Conservation (phyloP, 2,888 invertebrate species). For the Allacma fusca region DNA sequence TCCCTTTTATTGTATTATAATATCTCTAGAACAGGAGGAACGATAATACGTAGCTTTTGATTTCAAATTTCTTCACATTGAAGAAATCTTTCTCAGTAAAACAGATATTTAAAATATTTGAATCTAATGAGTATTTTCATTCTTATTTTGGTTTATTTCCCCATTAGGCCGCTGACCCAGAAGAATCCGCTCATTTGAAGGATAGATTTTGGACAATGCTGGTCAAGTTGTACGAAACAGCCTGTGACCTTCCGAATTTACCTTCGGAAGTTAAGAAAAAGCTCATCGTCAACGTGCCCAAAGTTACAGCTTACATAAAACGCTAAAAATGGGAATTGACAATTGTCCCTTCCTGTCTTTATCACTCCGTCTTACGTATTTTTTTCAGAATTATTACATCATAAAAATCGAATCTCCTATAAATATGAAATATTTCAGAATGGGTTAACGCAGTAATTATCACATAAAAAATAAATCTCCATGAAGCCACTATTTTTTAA, state of each 20-base stretch:
- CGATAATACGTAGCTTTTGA: too few species aligned
- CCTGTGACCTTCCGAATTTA: conserved; percentile 55
- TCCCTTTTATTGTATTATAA: too few species aligned
- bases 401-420: too few species aligned
- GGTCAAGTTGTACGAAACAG: conserved; percentile 52
- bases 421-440: too few species aligned
- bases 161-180: conserved; percentile 46
- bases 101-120: not conserved
- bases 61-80: not conserved
- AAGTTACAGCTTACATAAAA: conserved; percentile 16
- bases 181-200: conserved; percentile 54
- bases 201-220: conserved; percentile 55
- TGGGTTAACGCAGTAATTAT: too few species aligned
- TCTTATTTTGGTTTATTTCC: not conserved
- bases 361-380: too few species aligned
- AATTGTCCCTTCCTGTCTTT: too few species aligned
- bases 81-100: not conserved
- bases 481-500: too few species aligned
- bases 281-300: conserved; percentile 38
- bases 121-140: too few species aligned
- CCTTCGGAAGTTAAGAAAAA: conserved; percentile 47
- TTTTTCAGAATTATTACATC: too few species aligned
- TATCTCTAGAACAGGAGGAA: too few species aligned
- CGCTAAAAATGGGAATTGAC: not conserved
- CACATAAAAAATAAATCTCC: too few species aligned